Evolutionary conservation across 2,797 vertebrate species (phyloP).

Genomic region (Apogon talboti): DNA sequence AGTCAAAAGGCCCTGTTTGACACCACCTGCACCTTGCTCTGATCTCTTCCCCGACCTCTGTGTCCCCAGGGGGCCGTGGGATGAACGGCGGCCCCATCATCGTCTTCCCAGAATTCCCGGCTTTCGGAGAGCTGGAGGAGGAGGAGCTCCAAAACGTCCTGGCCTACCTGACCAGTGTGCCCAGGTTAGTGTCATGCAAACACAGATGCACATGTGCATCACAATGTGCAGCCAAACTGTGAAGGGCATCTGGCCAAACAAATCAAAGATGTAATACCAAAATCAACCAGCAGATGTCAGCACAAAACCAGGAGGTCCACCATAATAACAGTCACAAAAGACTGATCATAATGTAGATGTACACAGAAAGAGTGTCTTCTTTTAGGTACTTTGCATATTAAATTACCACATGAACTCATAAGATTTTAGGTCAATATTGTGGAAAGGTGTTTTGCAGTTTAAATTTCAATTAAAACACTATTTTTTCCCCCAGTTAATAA

Average conservation of each 20-base stretch:
- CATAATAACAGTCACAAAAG: conserved; percentile 2
- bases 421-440: neutral
- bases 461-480: conserved; percentile 9
- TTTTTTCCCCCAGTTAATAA: too few relatives aligned
- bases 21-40: neutral
- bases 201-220: neutral
- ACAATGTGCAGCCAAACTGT: neutral
- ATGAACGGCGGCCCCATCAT: conserved; percentile 91
- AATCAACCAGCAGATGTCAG: conserved; percentile 61
- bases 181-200: conserved; percentile 77
- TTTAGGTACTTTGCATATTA: conserved; percentile 4
- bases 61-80: conserved; percentile 88
- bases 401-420: neutral
- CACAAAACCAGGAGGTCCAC: conserved; percentile 16
- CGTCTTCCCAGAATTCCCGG: conserved; percentile 92
- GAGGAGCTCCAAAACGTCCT: conserved; percentile 92
- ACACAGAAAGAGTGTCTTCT: accelerated
- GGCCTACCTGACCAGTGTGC: conserved; percentile 91
- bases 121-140: conserved; percentile 89
- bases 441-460: conserved; percentile 4
- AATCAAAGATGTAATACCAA: conserved; percentile 25
- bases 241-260: neutral
- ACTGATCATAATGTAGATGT: neutral
- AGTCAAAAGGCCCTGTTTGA: neutral
- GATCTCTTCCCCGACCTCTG: conserved; percentile 10